Conservation (phyloP, 2,888 invertebrate genomes). For the Cheiracanthium punctorium region DNA sequence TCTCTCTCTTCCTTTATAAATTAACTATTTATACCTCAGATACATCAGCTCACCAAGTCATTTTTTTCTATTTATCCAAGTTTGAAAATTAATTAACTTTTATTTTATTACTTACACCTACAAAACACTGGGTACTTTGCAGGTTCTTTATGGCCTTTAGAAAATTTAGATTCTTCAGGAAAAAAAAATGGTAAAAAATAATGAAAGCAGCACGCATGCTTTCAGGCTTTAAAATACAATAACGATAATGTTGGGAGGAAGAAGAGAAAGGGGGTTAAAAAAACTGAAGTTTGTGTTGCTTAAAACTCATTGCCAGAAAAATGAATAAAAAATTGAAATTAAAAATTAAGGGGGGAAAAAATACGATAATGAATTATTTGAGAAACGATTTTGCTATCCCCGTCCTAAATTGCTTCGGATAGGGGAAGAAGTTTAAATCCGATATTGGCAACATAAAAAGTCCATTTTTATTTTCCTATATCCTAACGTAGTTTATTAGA, state of each 20-base stretch:
- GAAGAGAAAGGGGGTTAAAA: slow-evolving; percentile 20
- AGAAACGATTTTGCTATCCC: slow-evolving; percentile 59
- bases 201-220: background rate
- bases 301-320: slow-evolving; percentile 41
- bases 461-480: slow-evolving; percentile 43
- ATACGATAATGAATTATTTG: slow-evolving; percentile 70
- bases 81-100: slow-evolving; percentile 60
- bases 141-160: slow-evolving; percentile 37
- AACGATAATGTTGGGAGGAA: slow-evolving; percentile 24
- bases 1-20: background rate
- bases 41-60: background rate
- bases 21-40: background rate
- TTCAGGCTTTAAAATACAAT: slow-evolving; percentile 16
- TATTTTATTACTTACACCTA: slow-evolving; percentile 70
- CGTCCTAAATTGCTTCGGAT: slow-evolving; percentile 48
- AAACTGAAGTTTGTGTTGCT: slow-evolving; percentile 1
- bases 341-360: slow-evolving; percentile 65
- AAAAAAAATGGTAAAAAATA: no score
- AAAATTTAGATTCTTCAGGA: slow-evolving; percentile 31
- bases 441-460: slow-evolving; percentile 61
- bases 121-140: slow-evolving; percentile 12
- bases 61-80: slow-evolving; percentile 1
- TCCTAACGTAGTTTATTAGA: slow-evolving; percentile 48
- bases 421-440: slow-evolving; percentile 56
- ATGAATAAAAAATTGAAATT: slow-evolving; percentile 66